These are phyloP conservation scores for Cryptus armator DNA, from an alignment of 2,888 invertebrate genomes.

Conservation along the genomic window DNA sequence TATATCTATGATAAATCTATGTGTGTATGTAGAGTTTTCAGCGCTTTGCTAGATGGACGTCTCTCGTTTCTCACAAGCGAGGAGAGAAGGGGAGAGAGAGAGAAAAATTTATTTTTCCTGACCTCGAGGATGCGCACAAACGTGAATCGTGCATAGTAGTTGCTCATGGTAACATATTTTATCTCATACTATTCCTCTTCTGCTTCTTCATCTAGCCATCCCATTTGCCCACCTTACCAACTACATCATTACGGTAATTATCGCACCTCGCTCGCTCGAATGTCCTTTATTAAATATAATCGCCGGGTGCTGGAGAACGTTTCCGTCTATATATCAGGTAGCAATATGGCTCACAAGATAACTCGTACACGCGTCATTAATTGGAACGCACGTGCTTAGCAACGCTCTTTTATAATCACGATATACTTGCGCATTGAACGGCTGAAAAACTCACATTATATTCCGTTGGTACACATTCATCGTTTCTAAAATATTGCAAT, in stretches of 20 bases:
- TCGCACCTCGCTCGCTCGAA: slow-evolving; percentile 15
- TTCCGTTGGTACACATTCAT: neutral
- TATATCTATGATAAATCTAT: neutral
- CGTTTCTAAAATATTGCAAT: too few relatives aligned
- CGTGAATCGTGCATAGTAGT: neutral
- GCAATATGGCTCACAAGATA: neutral
- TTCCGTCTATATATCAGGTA: neutral
- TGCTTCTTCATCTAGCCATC: neutral
- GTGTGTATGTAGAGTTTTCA: neutral
- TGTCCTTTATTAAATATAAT: slow-evolving; percentile 4
- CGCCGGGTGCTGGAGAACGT: neutral
- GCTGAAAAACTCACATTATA: neutral
- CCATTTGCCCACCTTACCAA: neutral
- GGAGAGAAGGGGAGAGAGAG: neutral
- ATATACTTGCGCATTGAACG: neutral
- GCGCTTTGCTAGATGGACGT: slow-evolving; percentile 19
- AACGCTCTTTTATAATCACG: neutral
- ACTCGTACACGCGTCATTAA: neutral
- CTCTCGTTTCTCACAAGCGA: neutral
- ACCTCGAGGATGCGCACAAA: neutral
- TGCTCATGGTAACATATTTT: neutral
- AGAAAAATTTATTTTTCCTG: neutral
- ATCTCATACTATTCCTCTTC: neutral
- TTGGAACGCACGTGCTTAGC: neutral
- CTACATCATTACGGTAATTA: slow-evolving; percentile 29